These are phyloP conservation scores for Sebastiscus albofasciatus DNA, from an alignment of 2,797 vertebrate genomes.

Conservation along the genomic window DNA sequence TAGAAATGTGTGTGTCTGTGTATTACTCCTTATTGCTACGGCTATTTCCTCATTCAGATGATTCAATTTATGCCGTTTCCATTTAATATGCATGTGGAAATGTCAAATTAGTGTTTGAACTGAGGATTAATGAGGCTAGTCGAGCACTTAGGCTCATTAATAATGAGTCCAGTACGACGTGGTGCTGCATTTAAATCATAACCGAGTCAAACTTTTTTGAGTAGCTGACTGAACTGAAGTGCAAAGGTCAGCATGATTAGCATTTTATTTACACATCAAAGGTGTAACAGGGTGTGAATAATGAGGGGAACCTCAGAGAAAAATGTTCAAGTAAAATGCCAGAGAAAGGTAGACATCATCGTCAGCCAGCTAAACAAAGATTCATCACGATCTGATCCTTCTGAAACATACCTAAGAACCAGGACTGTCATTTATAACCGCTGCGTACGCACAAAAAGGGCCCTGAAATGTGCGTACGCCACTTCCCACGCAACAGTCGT, in stretches of 20 bases:
- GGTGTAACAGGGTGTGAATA: slow-evolving; percentile 4
- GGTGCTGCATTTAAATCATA: slow-evolving; percentile 34
- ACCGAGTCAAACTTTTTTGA: slow-evolving; percentile 1
- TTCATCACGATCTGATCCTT: not conserved
- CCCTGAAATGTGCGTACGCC: too few species aligned
- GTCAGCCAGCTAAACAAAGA: not conserved
- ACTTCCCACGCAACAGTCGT: too few species aligned
- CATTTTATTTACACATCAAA: slow-evolving; percentile 37
- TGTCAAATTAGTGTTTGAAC: slow-evolving; percentile 39
- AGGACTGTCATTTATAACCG: too few species aligned
- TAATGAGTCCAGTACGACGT: slow-evolving; percentile 28
- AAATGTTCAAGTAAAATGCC: not conserved
- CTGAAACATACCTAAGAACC: not conserved
- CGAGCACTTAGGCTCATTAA: slow-evolving; percentile 52
- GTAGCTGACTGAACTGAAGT: slow-evolving; percentile 2
- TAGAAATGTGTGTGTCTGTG: not conserved
- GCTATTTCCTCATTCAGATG: slow-evolving; percentile 10
- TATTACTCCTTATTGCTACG: slow-evolving; percentile 11
- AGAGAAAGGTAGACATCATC: not conserved
- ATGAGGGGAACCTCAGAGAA: not conserved
- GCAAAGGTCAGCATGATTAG: slow-evolving; percentile 54
- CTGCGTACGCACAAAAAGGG: too few species aligned
- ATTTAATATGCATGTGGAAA: slow-evolving; percentile 46
- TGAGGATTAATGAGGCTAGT: slow-evolving; percentile 38
- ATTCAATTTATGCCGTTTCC: slow-evolving; percentile 2